These are phyloP conservation scores for Channallabes apus DNA, from an alignment of 2,797 vertebrate genomes.

Conservation along the genomic window DNA sequence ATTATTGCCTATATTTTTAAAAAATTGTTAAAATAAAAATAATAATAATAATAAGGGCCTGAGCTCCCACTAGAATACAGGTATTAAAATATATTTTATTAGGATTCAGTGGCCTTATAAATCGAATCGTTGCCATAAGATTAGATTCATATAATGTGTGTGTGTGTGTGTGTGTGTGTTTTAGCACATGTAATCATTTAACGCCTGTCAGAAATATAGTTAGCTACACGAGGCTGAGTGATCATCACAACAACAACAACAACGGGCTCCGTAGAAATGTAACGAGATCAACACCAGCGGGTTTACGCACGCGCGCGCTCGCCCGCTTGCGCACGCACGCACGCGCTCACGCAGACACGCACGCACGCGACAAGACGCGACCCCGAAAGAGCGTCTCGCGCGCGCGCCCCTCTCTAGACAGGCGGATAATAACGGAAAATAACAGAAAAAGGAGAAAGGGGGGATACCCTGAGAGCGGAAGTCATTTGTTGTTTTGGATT, in stretches of 20 bases:
- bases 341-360: background rate
- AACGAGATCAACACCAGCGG: background rate
- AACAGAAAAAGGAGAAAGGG: background rate
- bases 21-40: too few species aligned
- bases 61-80: too few species aligned
- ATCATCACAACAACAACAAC: background rate
- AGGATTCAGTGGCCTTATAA: background rate
- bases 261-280: background rate
- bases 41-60: too few species aligned
- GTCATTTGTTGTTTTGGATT: background rate
- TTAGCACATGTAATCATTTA: too few species aligned
- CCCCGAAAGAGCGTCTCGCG: conserved; percentile 8
- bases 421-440: conserved; percentile 21
- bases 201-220: too few species aligned
- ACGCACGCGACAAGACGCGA: conserved; percentile 22
- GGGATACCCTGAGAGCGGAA: too few species aligned
- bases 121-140: background rate
- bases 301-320: background rate
- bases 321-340: background rate
- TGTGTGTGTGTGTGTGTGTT: too few species aligned
- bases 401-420: conserved; percentile 15
- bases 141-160: background rate
- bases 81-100: too few species aligned
- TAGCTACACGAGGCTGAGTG: too few species aligned
- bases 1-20: too few species aligned